Base-by-base conservation (phyloP, 2,797 vertebrate genomes). In the Melanotaenia pygmaea region DNA sequence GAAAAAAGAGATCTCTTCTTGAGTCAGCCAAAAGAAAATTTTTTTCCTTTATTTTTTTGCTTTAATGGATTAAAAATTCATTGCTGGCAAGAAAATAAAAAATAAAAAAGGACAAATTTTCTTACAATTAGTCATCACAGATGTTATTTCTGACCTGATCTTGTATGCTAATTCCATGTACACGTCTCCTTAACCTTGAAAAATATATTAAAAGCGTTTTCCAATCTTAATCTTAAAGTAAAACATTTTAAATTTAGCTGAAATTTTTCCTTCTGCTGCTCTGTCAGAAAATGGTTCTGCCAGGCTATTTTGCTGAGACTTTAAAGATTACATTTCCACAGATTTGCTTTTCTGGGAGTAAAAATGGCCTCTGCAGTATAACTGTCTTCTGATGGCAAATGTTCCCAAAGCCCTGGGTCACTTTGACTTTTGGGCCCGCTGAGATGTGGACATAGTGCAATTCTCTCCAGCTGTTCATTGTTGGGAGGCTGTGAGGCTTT, bases 291-390 rank as follows among this genome's bases (percentile, higher is more conserved):
- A 79, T 71, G 40, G 58, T 74, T 89, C 67, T 81, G 82, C 81
- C 68, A 64, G 79, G 77, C 75, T 86, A 77, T 88, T 90, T 83
- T 88, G 81, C 72, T 3, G 67, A 64, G 47, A 74, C 77, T 82
- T 84, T 82, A 77, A 84, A 88, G 88, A 93, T 91, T 88, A 86
- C 82, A 81, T 89, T 92, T 89, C 87, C 80, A 60, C 64, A 79
- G 70, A 86, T 83, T 79, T 80, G 80, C 90, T 92, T 81, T 90
- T 92, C 77, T 83, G 82, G 89, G 82, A 88, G 87, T 77, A 80
- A 89, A n/a, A 90, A 91, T 75, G 54, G 81, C 79, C 79, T 83
- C 70, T 88, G 87, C 47, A 70, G 84, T 80, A 78, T 81, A 76
- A 86, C 75, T 56, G 80, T 51, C 88, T 73, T 85, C 76, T 84